Evolutionary conservation across 2,797 vertebrate genomes (phyloP), one percentile per base, ranked within the genome.

Genomic region (Onychomys torridus): DNA sequence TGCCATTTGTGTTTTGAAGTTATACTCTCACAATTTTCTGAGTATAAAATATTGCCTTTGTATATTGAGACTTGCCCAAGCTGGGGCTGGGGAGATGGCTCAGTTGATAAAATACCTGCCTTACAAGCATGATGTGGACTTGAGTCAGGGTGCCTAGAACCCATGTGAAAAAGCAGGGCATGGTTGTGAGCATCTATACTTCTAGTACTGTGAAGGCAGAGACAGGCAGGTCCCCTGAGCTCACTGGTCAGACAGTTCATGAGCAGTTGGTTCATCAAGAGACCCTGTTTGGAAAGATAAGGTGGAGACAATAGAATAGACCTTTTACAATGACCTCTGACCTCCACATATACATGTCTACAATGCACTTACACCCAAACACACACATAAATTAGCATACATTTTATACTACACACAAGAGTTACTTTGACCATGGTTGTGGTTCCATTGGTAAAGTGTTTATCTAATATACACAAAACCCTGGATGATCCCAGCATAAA

Each of bases 11-110:
- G 14, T 76, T 37, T 83, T 69, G 52, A 40, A 83, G 82, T 46
- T 67, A 25, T 17, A 17, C 0, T 82, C 19, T 27, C 86, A 9
- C 8, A 4, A 55, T 17, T 55, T 16, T 55, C 73, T 90, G n/a
- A 92, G 61, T 88, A 79, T 32, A 95, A 92, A 83, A 91, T 82
- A 25, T 32, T 79, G 43, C 82, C 17, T 95, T 86, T 87, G 14
- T 77, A 2, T 94, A 77, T 67, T 65, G 93, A 89, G 5, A 57
- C 71, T 71, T 95, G 17, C 14, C 23, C 27, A 73, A 57, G 49
- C 13, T 32, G 25, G 10, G 49, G 0, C 9, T 43, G 25, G 67
- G 2, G 34, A 57, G 46, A 71, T 87, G n/a, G 49, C 43, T 71
- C 46, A 55, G 21, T 55, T 37, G 67, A 29, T 27, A 55, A 55